Evolutionary conservation across 2,797 vertebrate species (phyloP), one percentile per base, ranked within the genome.

Genomic region (Sciurus vulgaris): DNA sequence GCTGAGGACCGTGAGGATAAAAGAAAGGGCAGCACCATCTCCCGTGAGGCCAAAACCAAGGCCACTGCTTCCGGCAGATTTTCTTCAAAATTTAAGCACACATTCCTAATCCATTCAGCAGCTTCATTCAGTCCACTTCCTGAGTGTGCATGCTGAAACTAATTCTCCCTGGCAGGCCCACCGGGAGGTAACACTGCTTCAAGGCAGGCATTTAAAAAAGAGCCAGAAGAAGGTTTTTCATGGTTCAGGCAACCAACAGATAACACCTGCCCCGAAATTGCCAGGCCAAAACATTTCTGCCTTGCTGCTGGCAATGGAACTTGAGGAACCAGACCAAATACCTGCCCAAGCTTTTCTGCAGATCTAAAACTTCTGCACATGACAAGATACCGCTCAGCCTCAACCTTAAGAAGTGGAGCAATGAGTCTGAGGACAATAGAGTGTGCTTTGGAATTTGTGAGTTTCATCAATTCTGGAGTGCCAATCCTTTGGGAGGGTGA

Each of bases 241-340:
- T 51, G 67, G 74, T 89, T 95, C 47, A 96, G 85, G 59, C 84
- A 61, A 93, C 88, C 88, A 65, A 22, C 95, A 86, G 74, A 33
- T 83, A 86, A 91, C 91, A 96, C 88, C 91, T 91, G 96, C 61
- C 51, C 78, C 59, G 78, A 77, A 91, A 93, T 70, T 81, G 65
- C 51, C 86, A 94, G 79, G 67, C 78, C 88, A 95, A 92, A 92
- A 70, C 47, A 61, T 82, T 73, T 86, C 81, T 92, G 69, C 18
- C 22, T 70, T 91, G 56, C 73, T 59, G 61, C 33, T 81, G 30
- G 38, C 61, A 9, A 8, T 33, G n/a, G 69, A 84, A 51, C 70
- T 91, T 3, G 0, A 90, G 81, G 56, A 51, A 82, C 30, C 49
- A 47, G n/a, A 28, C 33, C 0, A 1, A 94, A 61, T 3, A 49